Evolutionary conservation across 2,797 vertebrate genomes (phyloP), one percentile per base, ranked within the genome.

Genomic region (Nyctibius grandis): DNA sequence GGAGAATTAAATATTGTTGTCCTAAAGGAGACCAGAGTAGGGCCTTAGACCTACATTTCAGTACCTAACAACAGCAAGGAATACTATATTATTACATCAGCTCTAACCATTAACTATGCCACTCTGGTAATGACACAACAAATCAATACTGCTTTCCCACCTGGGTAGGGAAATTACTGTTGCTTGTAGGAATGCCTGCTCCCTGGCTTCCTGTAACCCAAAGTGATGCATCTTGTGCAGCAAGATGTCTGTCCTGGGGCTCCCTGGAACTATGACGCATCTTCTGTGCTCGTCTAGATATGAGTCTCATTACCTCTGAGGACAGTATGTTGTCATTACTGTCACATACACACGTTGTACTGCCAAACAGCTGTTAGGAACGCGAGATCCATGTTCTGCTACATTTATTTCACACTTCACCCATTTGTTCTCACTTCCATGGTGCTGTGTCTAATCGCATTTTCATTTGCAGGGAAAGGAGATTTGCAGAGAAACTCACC

Each of bases 401-500:
- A 77, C 60, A 29, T 96, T 97, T 97, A 95, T 95, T 97, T 96
- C 86, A 64, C 86, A 94, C 83, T 88, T 91, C 89, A 70, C 86
- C 17, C 50, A 5, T 93, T 97, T 89, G 80, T 84, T 95, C 61
- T 97, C 36, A 31, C 90, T 77, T 96, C 73, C 16, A 57, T 69
- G 82, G 36, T 64, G 76, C 90, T 76, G 79, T 82, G 51, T 91
- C 92, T 92, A 96, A 92, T 96, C 69, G 54, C 61, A 78, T 94
- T 97, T 96, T 77, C 69, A 57, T 95, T 91, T 92, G 42, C 50
- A 69, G 69, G 45, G 47, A 56, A 75, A 91, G 59, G 57, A 96
- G 79, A 70, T 84, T 59, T 84, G 67, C 70, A 53, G 33, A 84
- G 59, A 44, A 36, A 59, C 68, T 81, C 72, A 34, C 40, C 54